Evolutionary conservation across 1,140 invertebrate species (phyloP).

Genomic region (Dendrolimus punctatus): DNA sequence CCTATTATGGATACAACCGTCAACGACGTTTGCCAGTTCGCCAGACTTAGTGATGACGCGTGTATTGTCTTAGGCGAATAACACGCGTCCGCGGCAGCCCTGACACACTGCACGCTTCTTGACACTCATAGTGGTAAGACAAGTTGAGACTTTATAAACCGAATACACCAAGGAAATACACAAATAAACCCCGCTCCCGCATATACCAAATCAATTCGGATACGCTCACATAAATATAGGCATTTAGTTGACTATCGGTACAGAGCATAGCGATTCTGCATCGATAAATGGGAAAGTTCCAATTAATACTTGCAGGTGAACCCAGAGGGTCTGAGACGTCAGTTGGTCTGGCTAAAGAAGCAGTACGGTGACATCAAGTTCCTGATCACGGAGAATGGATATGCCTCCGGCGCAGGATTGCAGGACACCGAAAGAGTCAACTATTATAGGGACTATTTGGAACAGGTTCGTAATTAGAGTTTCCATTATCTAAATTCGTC

Average conservation of each 20-base stretch:
- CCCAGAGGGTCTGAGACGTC: slow-evolving; percentile 69
- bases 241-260: background rate
- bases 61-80: no score
- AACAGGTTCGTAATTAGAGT: slow-evolving; percentile 15
- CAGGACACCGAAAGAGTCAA: slow-evolving; percentile 65
- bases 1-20: background rate
- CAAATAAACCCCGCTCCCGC: no score
- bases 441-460: slow-evolving; percentile 42
- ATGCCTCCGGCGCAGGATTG: slow-evolving; percentile 51
- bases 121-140: no score
- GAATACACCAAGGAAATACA: no score
- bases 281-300: background rate
- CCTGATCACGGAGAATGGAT: slow-evolving; percentile 75
- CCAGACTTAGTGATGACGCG: no score
- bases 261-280: background rate
- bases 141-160: no score
- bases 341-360: slow-evolving; percentile 69
- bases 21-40: no score
- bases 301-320: slow-evolving; percentile 22
- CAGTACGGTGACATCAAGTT: slow-evolving; percentile 70
- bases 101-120: no score
- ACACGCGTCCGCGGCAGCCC: no score
- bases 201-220: no score
- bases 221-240: no score
- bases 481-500: no score